These are phyloP conservation scores for Gorsachius magnificus DNA, from an alignment of 2,797 vertebrate genomes.

Conservation along the genomic window DNA sequence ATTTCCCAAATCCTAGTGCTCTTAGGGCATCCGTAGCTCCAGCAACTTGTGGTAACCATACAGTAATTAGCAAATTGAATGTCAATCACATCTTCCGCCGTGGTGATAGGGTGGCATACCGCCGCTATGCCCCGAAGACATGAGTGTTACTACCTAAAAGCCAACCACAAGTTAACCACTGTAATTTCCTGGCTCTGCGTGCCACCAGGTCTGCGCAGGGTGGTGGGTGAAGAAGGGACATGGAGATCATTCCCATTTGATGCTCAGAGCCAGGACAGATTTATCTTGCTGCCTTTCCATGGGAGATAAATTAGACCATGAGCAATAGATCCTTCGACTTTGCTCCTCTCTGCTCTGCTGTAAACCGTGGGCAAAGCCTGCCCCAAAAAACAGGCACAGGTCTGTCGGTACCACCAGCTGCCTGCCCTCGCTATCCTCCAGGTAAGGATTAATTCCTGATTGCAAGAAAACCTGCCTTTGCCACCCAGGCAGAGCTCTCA, in stretches of 20 bases:
- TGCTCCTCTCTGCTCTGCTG: not conserved
- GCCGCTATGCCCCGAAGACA: not conserved
- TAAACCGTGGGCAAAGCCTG: not conserved
- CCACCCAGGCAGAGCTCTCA: not conserved
- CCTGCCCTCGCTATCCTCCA: not conserved
- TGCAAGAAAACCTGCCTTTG: not conserved
- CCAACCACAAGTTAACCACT: not conserved
- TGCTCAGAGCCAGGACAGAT: not conserved
- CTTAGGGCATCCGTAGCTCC: not conserved
- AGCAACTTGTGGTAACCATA: not conserved
- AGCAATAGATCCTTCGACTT: not conserved
- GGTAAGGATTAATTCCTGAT: not conserved
- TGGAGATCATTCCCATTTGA: not conserved
- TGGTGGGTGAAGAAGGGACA: accelerated
- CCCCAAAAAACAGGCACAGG: not conserved
- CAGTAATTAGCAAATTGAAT: not conserved
- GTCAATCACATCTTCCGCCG: not conserved
- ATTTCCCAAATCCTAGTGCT: not conserved
- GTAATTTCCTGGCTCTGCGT: not conserved
- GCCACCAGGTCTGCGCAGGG: not conserved
- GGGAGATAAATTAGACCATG: not conserved
- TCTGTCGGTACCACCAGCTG: not conserved
- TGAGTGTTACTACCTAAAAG: not conserved
- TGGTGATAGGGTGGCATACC: not conserved
- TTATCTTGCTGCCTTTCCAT: not conserved